Percentiles rank a stretch among this genome's conserved stretches.
phyloP scores from a whole-genome alignment of 2,113 vertebrate species.

The Gobius niger region DNA sequence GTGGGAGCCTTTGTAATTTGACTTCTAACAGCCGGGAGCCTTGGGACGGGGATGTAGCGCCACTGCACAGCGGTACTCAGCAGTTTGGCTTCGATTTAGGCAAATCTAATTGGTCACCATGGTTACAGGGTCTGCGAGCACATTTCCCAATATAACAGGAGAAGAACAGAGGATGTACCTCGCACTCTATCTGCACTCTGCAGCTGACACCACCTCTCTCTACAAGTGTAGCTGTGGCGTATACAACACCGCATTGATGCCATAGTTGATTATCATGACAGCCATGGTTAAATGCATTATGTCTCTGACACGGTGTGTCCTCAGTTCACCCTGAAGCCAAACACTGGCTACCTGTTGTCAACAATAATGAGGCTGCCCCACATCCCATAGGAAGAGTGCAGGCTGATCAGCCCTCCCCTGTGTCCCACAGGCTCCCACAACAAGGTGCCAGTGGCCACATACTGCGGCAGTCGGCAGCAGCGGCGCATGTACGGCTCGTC shows the following conservation, averaged over 20 bases:
- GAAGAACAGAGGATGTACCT: conserved; percentile 18
- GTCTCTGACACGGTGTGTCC: conserved; percentile 36
- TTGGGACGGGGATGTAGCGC: conserved; percentile 21
- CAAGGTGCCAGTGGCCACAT: conserved; percentile 43
- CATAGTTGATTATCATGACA: neutral
- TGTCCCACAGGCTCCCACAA: conserved; percentile 52
- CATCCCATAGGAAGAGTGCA: conserved; percentile 19
- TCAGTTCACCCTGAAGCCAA: conserved; percentile 36
- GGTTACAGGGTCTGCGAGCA: conserved; percentile 49
- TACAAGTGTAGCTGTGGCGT: neutral
- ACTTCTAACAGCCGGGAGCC: conserved; percentile 28
- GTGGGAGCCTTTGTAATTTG: conserved; percentile 33
- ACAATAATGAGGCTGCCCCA: conserved; percentile 38
- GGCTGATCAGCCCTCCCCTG: conserved; percentile 19
- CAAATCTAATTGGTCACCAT: conserved; percentile 60
- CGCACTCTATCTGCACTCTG: conserved; percentile 32
- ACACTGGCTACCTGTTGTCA: conserved; percentile 34
- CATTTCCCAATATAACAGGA: conserved; percentile 26
- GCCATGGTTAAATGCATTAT: neutral
- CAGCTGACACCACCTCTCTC: conserved; percentile 7
- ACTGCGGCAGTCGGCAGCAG: conserved; percentile 29
- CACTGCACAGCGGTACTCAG: conserved; percentile 37
- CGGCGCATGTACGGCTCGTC: conserved; percentile 35
- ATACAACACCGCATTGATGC: neutral
- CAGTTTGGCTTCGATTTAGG: conserved; percentile 45